Evolutionary conservation across 2,797 vertebrate genomes (phyloP), one percentile per base, ranked within the genome.

Genomic region (Gallirallus australis): DNA sequence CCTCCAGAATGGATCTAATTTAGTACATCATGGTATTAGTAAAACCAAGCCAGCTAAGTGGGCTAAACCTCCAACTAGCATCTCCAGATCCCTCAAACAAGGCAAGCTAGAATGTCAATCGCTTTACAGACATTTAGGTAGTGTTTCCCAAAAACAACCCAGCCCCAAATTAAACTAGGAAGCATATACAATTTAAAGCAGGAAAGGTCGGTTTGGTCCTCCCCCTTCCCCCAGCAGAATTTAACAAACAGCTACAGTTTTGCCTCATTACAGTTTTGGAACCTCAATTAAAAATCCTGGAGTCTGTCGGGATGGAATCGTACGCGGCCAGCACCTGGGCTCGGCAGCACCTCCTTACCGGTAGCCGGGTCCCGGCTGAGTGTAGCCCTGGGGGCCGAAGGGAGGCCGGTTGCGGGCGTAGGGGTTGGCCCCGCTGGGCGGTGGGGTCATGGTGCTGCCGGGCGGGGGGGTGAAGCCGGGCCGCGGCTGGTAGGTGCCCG

Each of bases 331-430:
- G 56, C 9, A 61, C 61, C 37, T 2, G 9, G 12, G 30, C 4
- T 9, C 20, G 27, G 59, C 28, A 25, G 60, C 81, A 25, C 10
- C 80, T 79, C 81, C 86, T 97, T 98, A 98, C 96, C 98, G 98
- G 97, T 99, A 99, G 52, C 99, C 99, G 6, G 99, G 99, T 59
- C 99, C 99, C 0, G 99, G 99, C 79, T 99, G 99, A 96, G 99
- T 94, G 88, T 99, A 99, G 83, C 99, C 99, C 98, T 99, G 99
- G 23, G 96, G 75, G 80, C 98, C 98, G 24, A 99, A 99, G 64
- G 99, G 98, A 17, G 99, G 99, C 8, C 99, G 99, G 96, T 98
- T 99, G 78, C 99, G 99, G 89, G 99, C 99, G 2, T 99, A 99
- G 2, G 99, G 99, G 97, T 99, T 99, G 92, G 99, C 97, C 73